These are phyloP conservation scores for Sinocyclocheilus anshuiensis DNA, from an alignment of 2,113 vertebrate genomes.

Conservation along the genomic window DNA sequence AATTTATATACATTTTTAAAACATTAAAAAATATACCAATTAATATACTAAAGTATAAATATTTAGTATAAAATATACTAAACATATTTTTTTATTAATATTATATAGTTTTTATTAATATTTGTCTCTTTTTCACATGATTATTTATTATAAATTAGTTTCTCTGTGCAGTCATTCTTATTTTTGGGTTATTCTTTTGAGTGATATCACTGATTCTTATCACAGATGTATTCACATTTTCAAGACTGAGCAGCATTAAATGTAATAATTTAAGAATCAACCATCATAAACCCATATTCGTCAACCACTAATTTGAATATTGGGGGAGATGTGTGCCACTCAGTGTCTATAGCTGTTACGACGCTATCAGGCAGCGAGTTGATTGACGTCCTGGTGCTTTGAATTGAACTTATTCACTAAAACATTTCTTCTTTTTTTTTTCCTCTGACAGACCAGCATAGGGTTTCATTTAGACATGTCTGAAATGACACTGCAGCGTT, in stretches of 20 bases:
- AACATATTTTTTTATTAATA: no score
- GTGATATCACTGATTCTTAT: no score
- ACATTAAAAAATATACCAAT: no score
- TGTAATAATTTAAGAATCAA: background rate
- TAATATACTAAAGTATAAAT: no score
- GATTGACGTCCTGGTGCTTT: background rate
- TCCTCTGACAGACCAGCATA: conserved; percentile 1
- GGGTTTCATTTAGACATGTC: conserved; percentile 38
- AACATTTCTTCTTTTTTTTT: background rate
- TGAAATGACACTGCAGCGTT: conserved; percentile 45
- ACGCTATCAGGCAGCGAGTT: background rate
- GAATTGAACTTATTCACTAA: conserved; percentile 18
- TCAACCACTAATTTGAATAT: background rate
- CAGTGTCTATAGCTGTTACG: background rate
- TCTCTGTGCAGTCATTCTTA: no score
- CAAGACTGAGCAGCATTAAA: background rate
- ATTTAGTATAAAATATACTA: no score
- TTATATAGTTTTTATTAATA: no score
- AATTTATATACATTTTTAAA: background rate
- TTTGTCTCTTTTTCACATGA: no score
- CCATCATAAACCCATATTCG: background rate
- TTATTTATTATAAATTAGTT: no score
- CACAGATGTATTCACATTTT: no score
- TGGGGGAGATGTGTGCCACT: background rate
- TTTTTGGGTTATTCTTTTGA: no score